phyloP scores from a whole-genome alignment of 2,888 invertebrate species.

The Nephrotoma flavescens region DNA sequence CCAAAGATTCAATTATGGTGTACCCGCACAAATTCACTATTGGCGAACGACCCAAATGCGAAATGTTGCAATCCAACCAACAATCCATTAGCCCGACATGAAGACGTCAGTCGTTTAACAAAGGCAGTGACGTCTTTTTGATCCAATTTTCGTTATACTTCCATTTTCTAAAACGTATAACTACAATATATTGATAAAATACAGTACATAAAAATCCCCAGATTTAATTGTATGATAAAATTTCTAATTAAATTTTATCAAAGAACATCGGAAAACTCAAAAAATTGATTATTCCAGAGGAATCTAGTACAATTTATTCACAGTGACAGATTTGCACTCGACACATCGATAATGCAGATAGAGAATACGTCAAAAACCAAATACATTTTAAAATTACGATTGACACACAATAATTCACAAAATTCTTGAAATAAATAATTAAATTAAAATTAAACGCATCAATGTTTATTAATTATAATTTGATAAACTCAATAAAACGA shows the following conservation, averaged over 20 bases:
- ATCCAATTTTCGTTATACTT: no score
- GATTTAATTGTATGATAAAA: not conserved
- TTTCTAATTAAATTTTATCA: not conserved
- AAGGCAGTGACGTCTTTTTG: no score
- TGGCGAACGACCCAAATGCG: no score
- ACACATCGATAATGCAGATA: not conserved
- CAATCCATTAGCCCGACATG: not conserved
- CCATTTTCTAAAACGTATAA: not conserved
- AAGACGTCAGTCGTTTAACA: not conserved
- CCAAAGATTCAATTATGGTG: no score
- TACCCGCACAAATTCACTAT: no score
- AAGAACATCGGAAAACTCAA: not conserved
- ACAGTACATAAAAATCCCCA: not conserved
- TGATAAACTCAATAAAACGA: not conserved
- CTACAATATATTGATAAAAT: not conserved
- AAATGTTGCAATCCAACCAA: no score
- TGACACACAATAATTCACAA: not conserved
- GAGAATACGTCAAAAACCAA: not conserved
- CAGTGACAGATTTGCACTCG: not conserved
- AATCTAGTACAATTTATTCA: not conserved
- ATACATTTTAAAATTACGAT: not conserved
- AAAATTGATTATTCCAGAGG: not conserved
- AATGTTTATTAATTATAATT: not conserved
- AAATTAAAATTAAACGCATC: not conserved
- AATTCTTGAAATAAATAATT: not conserved